A percentile compares a stretch with the other conserved stretches of the same genome.
Conservation (phyloP, 2,888 invertebrate species). For the Scaptomyza polygonia region DNA sequence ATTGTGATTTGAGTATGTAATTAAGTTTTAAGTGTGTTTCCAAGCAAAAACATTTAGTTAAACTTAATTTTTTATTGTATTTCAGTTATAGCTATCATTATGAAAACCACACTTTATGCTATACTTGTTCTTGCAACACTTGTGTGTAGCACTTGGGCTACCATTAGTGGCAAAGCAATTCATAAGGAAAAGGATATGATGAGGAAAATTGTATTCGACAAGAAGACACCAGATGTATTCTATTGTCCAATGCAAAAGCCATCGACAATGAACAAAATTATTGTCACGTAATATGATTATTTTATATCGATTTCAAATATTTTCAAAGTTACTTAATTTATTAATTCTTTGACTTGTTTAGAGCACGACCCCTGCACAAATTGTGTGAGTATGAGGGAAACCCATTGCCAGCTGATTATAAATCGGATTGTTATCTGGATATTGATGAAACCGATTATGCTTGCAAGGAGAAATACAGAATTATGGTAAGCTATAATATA, state of each 20-base stretch:
- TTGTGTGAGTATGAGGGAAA: conserved; percentile 91
- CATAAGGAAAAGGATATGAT: conserved; percentile 88
- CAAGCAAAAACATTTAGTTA: too few species aligned
- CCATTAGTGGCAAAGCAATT: conserved; percentile 75
- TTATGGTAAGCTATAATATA: conserved; percentile 87
- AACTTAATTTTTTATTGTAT: background rate
- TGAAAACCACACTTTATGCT: conserved; percentile 31
- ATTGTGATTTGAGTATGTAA: background rate
- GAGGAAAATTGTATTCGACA: conserved; percentile 91
- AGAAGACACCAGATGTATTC: conserved; percentile 91
- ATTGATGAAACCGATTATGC: conserved; percentile 92
- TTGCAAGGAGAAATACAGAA: conserved; percentile 91
- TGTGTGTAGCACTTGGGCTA: conserved; percentile 57
- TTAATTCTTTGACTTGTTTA: conserved; percentile 49
- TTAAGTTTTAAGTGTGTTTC: background rate
- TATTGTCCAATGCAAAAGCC: conserved; percentile 92
- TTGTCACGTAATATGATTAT: conserved; percentile 86
- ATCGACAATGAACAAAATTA: conserved; percentile 90
- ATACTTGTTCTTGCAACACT: conserved; percentile 30
- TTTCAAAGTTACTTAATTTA: background rate
- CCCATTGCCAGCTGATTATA: conserved; percentile 89
- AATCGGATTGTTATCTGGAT: conserved; percentile 92
- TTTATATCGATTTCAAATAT: background rate
- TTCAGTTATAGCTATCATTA: conserved; percentile 28
- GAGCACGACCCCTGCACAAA: conserved; percentile 88